A percentile compares a stretch with the other conserved stretches of the same genome.
Conservation (phyloP, 2,113 vertebrate species). For the Uria lomvia region DNA sequence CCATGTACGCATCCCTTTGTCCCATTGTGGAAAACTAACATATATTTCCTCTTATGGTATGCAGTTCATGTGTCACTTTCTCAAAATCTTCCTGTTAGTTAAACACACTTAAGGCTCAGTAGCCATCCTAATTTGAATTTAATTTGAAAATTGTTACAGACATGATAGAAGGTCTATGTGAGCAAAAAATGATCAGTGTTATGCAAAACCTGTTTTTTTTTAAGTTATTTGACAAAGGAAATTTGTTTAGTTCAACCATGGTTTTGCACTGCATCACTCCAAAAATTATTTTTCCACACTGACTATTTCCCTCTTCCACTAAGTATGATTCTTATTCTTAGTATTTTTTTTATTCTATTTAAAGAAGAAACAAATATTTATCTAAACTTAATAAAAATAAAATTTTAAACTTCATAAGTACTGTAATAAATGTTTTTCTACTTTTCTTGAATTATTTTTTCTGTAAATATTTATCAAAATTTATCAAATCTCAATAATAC, state of each 20-base stretch:
- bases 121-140: neutral
- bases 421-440: neutral
- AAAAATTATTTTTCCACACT: neutral
- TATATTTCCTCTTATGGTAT: neutral
- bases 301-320: neutral
- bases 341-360: neutral
- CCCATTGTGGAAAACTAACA: neutral
- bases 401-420: neutral
- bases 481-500: neutral
- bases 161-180: neutral
- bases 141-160: neutral
- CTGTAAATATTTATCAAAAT: neutral
- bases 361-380: neutral
- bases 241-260: neutral
- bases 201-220: neutral
- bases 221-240: neutral
- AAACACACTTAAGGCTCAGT: neutral
- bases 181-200: neutral
- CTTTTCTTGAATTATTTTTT: neutral
- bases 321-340: neutral
- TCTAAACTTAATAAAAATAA: neutral
- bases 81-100: neutral
- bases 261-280: neutral
- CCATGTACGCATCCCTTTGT: neutral
- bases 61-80: neutral